These are phyloP conservation scores for Ctenodactylus gundi DNA, from an alignment of 2,113 vertebrate genomes.

Conservation along the genomic window DNA sequence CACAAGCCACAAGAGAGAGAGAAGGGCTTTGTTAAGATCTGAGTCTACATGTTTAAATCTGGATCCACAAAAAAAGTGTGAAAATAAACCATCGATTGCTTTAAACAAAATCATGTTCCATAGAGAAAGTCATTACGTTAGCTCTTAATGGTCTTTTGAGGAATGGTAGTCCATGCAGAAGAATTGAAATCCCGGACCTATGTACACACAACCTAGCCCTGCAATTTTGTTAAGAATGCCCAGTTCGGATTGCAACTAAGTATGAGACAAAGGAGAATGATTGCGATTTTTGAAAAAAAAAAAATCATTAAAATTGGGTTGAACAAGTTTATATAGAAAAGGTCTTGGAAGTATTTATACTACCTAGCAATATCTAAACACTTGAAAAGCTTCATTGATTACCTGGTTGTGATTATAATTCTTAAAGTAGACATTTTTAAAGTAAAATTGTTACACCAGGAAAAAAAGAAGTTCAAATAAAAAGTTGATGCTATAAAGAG, in stretches of 20 bases:
- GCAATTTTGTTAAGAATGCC: background rate
- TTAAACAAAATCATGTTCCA: background rate
- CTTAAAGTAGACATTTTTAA: background rate
- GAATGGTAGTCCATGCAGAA: too few relatives aligned
- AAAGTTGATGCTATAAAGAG: background rate
- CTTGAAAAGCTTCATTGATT: background rate
- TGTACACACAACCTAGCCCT: background rate
- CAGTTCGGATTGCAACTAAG: accelerated
- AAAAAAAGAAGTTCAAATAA: background rate
- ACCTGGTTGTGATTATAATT: background rate
- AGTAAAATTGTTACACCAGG: background rate
- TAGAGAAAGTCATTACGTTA: background rate
- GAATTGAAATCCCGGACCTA: background rate
- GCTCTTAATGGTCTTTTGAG: background rate
- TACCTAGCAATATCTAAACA: background rate
- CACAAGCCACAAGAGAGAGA: background rate
- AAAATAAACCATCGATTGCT: background rate
- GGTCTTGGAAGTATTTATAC: background rate
- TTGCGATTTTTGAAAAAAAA: background rate
- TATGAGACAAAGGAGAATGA: background rate
- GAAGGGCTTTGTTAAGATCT: background rate
- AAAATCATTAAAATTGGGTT: background rate
- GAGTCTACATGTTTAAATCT: background rate
- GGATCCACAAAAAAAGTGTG: background rate
- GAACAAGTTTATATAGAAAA: background rate